A percentile compares a stretch with the other conserved stretches of the same genome.
Conservation (phyloP, 2,888 invertebrate species). For the Drosophila glabriapex region DNA sequence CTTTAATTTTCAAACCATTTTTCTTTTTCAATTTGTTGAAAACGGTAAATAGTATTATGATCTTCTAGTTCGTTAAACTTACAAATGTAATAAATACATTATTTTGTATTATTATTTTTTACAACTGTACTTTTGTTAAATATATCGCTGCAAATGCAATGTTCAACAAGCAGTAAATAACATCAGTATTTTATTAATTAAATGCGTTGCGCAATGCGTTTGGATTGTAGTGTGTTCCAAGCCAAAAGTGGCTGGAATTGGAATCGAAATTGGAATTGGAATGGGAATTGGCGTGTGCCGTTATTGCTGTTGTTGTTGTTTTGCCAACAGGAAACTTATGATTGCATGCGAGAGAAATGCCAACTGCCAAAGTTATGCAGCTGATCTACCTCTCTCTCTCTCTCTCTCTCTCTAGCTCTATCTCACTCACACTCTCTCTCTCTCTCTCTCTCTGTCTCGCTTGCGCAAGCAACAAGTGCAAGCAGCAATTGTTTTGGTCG, state of each 20-base stretch:
- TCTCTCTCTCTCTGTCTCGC: slow-evolving; percentile 5
- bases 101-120: neutral
- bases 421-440: slow-evolving; percentile 10
- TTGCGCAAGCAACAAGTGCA: slow-evolving; percentile 47
- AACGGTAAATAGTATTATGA: neutral
- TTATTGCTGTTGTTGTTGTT: slow-evolving; percentile 40
- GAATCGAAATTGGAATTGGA: slow-evolving; percentile 35
- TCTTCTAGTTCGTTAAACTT: neutral
- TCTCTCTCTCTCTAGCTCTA: slow-evolving; percentile 1
- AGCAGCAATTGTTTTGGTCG: slow-evolving; percentile 47
- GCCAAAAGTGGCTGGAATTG: slow-evolving; percentile 29
- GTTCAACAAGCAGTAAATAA: slow-evolving; percentile 49
- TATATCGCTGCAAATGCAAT: neutral
- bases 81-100: neutral
- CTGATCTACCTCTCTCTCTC: slow-evolving; percentile 13
- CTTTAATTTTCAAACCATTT: neutral
- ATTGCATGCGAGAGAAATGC: slow-evolving; percentile 68
- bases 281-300: slow-evolving; percentile 65
- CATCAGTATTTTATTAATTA: slow-evolving; percentile 26
- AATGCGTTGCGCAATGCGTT: slow-evolving; percentile 64
- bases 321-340: slow-evolving; percentile 74
- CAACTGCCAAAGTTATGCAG: slow-evolving; percentile 72
- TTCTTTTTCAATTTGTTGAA: neutral
- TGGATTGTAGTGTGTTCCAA: slow-evolving; percentile 48
- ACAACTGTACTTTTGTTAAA: neutral